These are phyloP conservation scores for Tuta absoluta DNA, from an alignment of 2,888 invertebrate species.

Conservation along the genomic window DNA sequence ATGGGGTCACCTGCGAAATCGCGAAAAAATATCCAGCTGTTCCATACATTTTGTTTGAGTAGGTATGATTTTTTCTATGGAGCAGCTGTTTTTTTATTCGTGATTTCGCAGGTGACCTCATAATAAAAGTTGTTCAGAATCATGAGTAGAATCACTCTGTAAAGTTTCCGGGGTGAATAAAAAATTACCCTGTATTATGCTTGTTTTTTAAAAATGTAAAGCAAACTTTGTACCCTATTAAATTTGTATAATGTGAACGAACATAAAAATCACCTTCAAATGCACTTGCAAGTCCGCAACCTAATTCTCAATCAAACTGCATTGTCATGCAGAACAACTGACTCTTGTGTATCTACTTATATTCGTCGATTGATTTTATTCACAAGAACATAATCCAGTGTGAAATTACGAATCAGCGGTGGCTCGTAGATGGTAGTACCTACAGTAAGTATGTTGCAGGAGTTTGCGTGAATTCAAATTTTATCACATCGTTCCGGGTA, in stretches of 20 bases:
- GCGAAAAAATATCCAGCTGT: too few species aligned
- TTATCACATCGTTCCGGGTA: background rate
- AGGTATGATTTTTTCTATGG: too few species aligned
- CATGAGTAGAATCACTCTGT: too few species aligned
- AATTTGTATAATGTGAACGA: background rate
- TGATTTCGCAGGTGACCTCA: too few species aligned
- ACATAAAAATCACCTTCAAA: constrained; percentile 8
- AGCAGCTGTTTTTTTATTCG: too few species aligned
- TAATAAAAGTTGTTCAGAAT: too few species aligned
- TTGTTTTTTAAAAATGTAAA: too few species aligned
- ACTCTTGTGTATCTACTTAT: constrained; percentile 28
- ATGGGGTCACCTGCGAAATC: too few species aligned
- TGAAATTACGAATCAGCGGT: constrained; percentile 68
- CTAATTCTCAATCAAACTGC: constrained; percentile 28
- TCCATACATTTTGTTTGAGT: too few species aligned
- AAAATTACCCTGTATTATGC: too few species aligned
- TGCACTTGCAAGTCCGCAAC: constrained; percentile 12
- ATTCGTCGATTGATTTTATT: constrained; percentile 49
- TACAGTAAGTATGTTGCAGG: background rate
- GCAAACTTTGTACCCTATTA: too few species aligned
- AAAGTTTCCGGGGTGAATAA: too few species aligned
- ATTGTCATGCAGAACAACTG: constrained; percentile 47
- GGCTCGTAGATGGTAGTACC: constrained; percentile 31
- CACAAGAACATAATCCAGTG: constrained; percentile 61
- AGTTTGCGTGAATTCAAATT: background rate